These are phyloP conservation scores for Pandion haliaetus DNA, from an alignment of 2,113 vertebrate genomes.

Conservation along the genomic window DNA sequence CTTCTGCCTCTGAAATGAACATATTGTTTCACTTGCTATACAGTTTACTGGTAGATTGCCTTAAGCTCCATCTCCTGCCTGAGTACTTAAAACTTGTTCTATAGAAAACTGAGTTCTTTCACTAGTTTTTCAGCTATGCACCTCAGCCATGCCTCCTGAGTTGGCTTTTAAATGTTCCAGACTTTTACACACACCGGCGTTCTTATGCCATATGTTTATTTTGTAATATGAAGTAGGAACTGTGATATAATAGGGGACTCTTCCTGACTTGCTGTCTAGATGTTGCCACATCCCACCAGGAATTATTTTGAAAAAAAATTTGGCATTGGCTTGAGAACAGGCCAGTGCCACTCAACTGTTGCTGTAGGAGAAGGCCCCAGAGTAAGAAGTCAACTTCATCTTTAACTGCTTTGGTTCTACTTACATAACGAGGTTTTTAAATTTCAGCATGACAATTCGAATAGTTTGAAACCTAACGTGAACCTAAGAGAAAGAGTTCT, in stretches of 20 bases:
- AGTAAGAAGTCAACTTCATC: not conserved
- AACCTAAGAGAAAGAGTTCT: not conserved
- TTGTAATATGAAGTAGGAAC: not conserved
- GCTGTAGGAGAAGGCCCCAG: not conserved
- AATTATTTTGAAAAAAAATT: not conserved
- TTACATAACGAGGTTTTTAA: fast-evolving
- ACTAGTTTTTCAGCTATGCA: not conserved
- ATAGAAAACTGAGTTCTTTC: not conserved
- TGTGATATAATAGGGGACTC: not conserved
- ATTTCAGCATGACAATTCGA: not conserved
- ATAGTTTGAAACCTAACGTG: not conserved
- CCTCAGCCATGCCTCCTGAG: not conserved
- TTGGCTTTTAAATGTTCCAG: not conserved
- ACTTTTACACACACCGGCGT: fast-evolving
- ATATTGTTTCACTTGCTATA: fast-evolving
- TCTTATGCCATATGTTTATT: not conserved
- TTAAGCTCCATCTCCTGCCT: not conserved
- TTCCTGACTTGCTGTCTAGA: not conserved
- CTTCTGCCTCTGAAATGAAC: not conserved
- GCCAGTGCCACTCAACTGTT: not conserved
- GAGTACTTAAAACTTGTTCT: not conserved
- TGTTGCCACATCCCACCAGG: not conserved
- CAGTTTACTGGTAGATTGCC: not conserved
- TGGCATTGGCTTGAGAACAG: not conserved
- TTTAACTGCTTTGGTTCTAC: not conserved